phyloP scores from a whole-genome alignment of 2,113 vertebrate genomes.

The Lutjanus erythropterus region DNA sequence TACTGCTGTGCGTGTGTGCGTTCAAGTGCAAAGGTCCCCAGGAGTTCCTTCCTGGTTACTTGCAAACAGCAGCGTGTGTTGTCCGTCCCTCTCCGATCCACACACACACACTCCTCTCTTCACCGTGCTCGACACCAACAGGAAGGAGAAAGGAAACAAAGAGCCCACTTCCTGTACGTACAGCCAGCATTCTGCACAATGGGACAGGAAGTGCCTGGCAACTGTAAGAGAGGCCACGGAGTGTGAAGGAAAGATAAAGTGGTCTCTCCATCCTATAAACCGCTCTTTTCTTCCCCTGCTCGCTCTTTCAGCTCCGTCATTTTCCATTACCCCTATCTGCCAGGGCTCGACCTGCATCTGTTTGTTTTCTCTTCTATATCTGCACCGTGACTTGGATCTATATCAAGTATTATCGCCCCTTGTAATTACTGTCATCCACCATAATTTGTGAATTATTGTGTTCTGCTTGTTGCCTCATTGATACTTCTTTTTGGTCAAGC shows the following conservation, averaged over 20 bases:
- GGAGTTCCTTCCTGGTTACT: conserved; percentile 72
- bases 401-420: too few relatives aligned
- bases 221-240: conserved; percentile 60
- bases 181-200: conserved; percentile 76
- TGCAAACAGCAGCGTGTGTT: conserved; percentile 60
- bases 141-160: conserved; percentile 84
- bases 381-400: too few relatives aligned
- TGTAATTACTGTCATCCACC: too few relatives aligned
- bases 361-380: conserved; percentile 23
- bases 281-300: conserved; percentile 32
- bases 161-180: conserved; percentile 80
- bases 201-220: conserved; percentile 79
- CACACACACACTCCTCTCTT: conserved; percentile 58
- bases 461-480: too few relatives aligned
- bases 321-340: conserved; percentile 53
- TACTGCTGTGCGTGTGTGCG: conserved; percentile 15
- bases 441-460: too few relatives aligned
- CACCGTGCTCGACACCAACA: conserved; percentile 54
- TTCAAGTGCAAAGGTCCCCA: conserved; percentile 47
- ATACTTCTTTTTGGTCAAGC: too few relatives aligned
- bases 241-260: conserved; percentile 78
- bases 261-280: conserved; percentile 48
- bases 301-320: conserved; percentile 29
- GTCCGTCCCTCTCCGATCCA: conserved; percentile 44
- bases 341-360: not conserved